Conservation (phyloP, 1,140 invertebrate species). For the Drosophila lacertosa region DNA sequence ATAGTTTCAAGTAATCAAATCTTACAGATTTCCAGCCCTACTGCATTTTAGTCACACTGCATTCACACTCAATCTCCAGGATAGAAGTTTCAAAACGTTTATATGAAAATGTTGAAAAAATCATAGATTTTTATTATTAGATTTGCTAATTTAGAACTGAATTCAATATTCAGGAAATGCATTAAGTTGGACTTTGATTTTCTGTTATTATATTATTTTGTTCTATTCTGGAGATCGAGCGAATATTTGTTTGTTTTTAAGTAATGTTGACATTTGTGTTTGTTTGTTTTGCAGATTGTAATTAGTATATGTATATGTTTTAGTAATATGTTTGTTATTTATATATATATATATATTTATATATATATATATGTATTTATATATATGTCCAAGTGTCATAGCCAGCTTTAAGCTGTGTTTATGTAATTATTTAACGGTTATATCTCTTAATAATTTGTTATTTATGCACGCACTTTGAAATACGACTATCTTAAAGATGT, state of each 20-base stretch:
- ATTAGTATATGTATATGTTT: constrained; percentile 16
- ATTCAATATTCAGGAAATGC: neutral
- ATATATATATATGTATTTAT: constrained; percentile 28
- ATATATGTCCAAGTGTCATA: constrained; percentile 49
- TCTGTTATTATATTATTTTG: neutral
- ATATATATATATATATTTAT: constrained; percentile 39
- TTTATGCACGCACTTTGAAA: constrained; percentile 55
- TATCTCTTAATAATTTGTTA: constrained; percentile 48
- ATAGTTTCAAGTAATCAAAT: constrained; percentile 46
- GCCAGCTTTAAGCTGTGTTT: constrained; percentile 61
- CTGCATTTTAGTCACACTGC: constrained; percentile 10
- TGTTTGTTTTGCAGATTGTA: constrained; percentile 28
- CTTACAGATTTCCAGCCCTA: constrained; percentile 42
- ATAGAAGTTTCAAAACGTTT: constrained; percentile 3
- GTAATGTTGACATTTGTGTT: constrained; percentile 41
- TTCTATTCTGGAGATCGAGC: constrained; percentile 14
- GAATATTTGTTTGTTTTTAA: constrained; percentile 18
- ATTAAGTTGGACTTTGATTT: neutral
- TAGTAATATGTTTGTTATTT: neutral
- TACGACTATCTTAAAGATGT: constrained; percentile 69
- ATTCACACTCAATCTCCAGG: constrained; percentile 7
- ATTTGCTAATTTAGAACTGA: neutral
- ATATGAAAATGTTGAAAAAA: neutral
- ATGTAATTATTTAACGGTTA: constrained; percentile 51
- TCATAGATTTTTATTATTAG: neutral